phyloP scores from a whole-genome alignment of 2,888 invertebrate species.

The Orthosia incerta region DNA sequence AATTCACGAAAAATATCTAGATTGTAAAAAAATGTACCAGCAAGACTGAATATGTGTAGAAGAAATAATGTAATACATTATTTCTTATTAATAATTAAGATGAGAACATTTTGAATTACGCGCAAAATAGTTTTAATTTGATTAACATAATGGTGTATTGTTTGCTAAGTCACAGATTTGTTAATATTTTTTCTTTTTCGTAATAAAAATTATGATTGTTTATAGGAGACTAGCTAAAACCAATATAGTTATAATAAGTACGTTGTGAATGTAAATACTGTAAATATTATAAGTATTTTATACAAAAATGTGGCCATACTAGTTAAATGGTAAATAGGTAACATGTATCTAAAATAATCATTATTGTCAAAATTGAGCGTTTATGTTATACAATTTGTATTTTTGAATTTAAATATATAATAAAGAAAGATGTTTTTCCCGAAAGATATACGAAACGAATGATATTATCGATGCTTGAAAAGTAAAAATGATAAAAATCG shows the following conservation, averaged over 20 bases:
- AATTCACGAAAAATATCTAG: constrained; percentile 60
- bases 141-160: background rate
- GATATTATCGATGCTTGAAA: constrained; percentile 56
- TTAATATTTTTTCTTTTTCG: background rate
- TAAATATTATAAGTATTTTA: constrained; percentile 73
- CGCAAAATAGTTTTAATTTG: no score
- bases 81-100: background rate
- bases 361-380: constrained; percentile 70
- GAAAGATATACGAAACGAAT: constrained; percentile 5
- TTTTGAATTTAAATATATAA: constrained; percentile 25
- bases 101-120: background rate
- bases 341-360: constrained; percentile 66
- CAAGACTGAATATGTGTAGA: constrained; percentile 81
- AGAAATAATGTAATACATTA: no score
- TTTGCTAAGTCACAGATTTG: constrained; percentile 21
- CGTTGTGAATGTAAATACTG: constrained; percentile 70
- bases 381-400: constrained; percentile 68
- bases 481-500: constrained; percentile 58
- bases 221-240: constrained; percentile 59
- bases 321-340: constrained; percentile 63
- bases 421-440: constrained; percentile 27
- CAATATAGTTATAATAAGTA: constrained; percentile 58
- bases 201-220: constrained; percentile 20
- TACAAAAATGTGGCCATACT: constrained; percentile 82
- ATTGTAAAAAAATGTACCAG: no score